Base-by-base conservation (phyloP, 2,113 vertebrate species). In the Meleagris gallopavo region DNA sequence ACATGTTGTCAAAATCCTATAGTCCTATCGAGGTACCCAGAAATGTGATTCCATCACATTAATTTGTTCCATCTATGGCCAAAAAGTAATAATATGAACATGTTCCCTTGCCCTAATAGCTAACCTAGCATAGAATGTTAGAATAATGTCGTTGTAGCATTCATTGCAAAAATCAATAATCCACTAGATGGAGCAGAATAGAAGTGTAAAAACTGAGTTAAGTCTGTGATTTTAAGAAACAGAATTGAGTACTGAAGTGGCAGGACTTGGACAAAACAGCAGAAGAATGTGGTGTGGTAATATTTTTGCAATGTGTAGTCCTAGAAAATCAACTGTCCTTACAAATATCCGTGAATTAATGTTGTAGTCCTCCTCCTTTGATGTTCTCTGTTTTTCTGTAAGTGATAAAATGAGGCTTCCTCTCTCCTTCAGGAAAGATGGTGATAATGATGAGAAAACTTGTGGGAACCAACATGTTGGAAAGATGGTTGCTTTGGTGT, bases 161-260 rank as follows among this genome's bases (percentile, higher is more conserved):
- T 65, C 73, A 70, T 90, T 96, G 95, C 93, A 90, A 84, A 96
- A 89, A 90, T 88, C 91, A 92, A 92, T 86, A 75, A 94, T 97
- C 97, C 97, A 97, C 94, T 97, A 97, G 97, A 97, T 97, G 97
- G 97, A 97, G 96, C 96, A 97, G 96, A 94, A 85, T 92, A 60
- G 95, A 97, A 96, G 83, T 88, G 55, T 90, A 89, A 95, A 94
- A 96, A 70, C 65, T 62, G 75, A 91, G 80, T 78, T 83, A 88
- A 89, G 43, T 30, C 32, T 89, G 83, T 30, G 86, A n/a, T 78
- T 61, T 92, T 89, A 90, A 81, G 67, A 72, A 87, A 52, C 52
- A 65, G 78, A 86, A 71, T 36, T 91, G 83, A 90, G 58, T 91
- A 38, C 88, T 45, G 84, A 74, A 94, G 72, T 80, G 55, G 48